Conservation (phyloP, 2,888 invertebrate species). For the Bruchidius siliquastri region DNA sequence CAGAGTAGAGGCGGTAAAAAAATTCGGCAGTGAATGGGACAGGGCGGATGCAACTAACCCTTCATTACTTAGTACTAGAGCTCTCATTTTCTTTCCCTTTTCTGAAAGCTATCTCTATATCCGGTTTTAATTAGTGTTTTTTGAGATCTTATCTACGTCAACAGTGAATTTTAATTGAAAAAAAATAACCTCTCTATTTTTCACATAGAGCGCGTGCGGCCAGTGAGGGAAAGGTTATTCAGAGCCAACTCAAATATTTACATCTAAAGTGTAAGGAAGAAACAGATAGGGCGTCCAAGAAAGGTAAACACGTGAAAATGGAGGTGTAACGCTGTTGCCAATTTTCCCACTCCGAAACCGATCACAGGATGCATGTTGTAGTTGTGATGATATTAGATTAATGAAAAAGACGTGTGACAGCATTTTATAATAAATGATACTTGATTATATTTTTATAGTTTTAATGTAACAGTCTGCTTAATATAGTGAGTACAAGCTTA, state of each 20-base stretch:
- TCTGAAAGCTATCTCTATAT: neutral
- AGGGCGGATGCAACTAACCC: neutral
- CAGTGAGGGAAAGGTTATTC: slow-evolving; percentile 2
- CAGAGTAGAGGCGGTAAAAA: neutral
- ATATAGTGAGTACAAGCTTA: too few species aligned
- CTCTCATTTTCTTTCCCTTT: neutral
- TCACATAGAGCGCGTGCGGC: neutral
- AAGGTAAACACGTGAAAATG: slow-evolving; percentile 1
- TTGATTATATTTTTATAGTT: too few species aligned
- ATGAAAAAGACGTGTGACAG: too few species aligned
- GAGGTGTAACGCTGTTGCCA: neutral
- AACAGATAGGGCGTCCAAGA: slow-evolving; percentile 2
- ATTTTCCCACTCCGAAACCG: neutral
- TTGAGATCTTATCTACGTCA: neutral
- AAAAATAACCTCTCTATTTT: neutral
- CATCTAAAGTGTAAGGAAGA: slow-evolving; percentile 7
- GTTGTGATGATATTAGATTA: too few species aligned
- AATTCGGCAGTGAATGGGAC: neutral
- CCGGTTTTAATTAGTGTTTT: neutral
- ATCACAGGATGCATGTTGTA: too few species aligned
- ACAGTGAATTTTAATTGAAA: neutral
- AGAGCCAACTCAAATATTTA: slow-evolving; percentile 10
- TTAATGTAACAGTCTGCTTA: too few species aligned
- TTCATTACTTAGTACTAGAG: neutral
- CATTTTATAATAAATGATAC: too few species aligned